Evolutionary conservation across 2,113 vertebrate species (phyloP), one percentile per base, ranked within the genome.

Genomic region (Ochotona princeps): DNA sequence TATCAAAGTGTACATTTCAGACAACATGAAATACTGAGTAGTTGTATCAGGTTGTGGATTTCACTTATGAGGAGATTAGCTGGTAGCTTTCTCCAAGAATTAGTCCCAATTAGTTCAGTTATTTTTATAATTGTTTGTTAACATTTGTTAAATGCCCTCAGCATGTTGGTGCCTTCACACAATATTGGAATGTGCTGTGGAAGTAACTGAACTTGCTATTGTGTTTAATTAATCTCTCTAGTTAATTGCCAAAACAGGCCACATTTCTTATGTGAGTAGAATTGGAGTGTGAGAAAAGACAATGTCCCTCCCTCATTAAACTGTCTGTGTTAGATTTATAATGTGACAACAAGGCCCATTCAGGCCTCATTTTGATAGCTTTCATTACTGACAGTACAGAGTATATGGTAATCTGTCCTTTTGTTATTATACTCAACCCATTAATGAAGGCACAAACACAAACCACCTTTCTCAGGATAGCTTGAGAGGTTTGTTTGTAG

Each of bases 401-500:
- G 49, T 93, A 95, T 96, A 92, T 1, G 74, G 28, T 92, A 76
- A 87, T 89, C 87, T 57, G 89, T 93, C 75, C 91, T 97, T 95
- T 95, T 89, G 18, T 93, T 96, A 44, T 96, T 94, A 95, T 72
- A 97, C 91, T 94, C 84, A 94, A 70, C 69, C 92, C 84, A 92
- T 28, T 79, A 90, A 25, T 61, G 81, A 73, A 60, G 92, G 91
- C 94, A 54, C 89, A 97, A 95, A 94, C 83, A 93, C 95, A 95
- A 44, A 51, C 73, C 66, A 66, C 60, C 81, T 95, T 78, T 94
- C n/a, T 93, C 0, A 6, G 83, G 70, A 87, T 95, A 76, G 92
- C 96, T 97, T 98, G 92, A 96, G 98, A 98, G 93, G 92, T 38
- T 47, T 87, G 9, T 94, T 97, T 97, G 96, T 92, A 92, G 94